Evolutionary conservation across 2,113 vertebrate species (phyloP).

Genomic region (Anthoscopus minutus): DNA sequence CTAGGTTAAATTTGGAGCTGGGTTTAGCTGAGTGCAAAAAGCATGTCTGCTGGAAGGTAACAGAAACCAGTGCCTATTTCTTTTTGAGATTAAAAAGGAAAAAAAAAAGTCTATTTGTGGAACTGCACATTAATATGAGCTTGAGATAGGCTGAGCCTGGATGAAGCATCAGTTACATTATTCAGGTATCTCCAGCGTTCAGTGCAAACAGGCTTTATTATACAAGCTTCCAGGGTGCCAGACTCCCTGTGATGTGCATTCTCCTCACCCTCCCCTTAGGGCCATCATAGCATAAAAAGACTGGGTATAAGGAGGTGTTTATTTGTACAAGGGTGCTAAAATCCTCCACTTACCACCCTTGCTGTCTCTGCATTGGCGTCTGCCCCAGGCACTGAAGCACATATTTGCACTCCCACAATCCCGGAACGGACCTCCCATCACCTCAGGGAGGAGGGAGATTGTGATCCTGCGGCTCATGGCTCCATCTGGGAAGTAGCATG

Average conservation of each 20-base stretch:
- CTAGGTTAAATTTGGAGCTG: background rate
- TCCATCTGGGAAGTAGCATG: fast-evolving
- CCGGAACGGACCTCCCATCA: fast-evolving
- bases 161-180: background rate
- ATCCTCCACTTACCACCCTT: background rate
- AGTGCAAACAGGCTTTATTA: background rate
- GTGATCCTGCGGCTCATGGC: background rate
- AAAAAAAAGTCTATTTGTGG: background rate
- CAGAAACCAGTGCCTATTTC: background rate
- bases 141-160: background rate
- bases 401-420: fast-evolving
- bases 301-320: background rate
- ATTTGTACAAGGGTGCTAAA: background rate
- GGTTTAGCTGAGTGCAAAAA: background rate
- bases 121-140: background rate
- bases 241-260: fast-evolving
- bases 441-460: background rate
- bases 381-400: background rate
- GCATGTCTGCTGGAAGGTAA: background rate
- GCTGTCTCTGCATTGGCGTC: background rate
- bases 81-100: background rate
- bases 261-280: background rate
- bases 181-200: background rate
- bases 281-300: background rate
- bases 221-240: background rate